Percentiles rank a stretch among this genome's conserved stretches.
Evolutionary conservation across 2,888 invertebrate genomes (phyloP).

Genomic region (Adela reaumurella): DNA sequence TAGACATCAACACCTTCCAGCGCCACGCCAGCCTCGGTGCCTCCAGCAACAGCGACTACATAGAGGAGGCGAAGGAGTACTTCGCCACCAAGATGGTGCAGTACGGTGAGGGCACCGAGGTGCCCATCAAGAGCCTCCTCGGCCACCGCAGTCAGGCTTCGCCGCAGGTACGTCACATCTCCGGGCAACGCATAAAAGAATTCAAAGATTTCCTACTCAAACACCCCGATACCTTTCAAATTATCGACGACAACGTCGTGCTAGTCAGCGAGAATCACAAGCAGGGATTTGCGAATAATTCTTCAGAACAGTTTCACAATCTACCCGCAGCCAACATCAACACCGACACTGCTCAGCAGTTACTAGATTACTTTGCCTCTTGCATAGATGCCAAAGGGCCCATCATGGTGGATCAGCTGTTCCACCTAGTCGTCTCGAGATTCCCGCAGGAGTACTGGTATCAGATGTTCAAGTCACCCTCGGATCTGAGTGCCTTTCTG

Average conservation of each 20-base stretch:
- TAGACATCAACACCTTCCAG: constrained; percentile 79
- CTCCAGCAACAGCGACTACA: constrained; percentile 79
- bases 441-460: constrained; percentile 77
- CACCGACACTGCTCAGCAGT: constrained; percentile 76
- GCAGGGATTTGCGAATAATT: constrained; percentile 63
- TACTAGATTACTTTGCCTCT: constrained; percentile 78
- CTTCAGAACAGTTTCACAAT: constrained; percentile 63
- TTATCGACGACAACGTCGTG: constrained; percentile 82
- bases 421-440: constrained; percentile 73
- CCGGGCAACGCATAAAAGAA: constrained; percentile 90
- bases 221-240: constrained; percentile 81
- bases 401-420: constrained; percentile 82
- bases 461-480: constrained; percentile 86
- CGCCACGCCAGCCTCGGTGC: constrained; percentile 55
- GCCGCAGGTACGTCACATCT: constrained; percentile 94
- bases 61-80: constrained; percentile 95
- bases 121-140: constrained; percentile 92
- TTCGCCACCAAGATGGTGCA: constrained; percentile 93
- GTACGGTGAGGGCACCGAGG: constrained; percentile 93
- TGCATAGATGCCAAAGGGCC: constrained; percentile 80
- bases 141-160: constrained; percentile 96
- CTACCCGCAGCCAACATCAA: constrained; percentile 76
- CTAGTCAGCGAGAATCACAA: constrained; percentile 68
- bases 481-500: constrained; percentile 85
- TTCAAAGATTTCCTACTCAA: constrained; percentile 85